Evolutionary conservation across 2,888 invertebrate species (phyloP).

Genomic region (Horisme vitalbata): DNA sequence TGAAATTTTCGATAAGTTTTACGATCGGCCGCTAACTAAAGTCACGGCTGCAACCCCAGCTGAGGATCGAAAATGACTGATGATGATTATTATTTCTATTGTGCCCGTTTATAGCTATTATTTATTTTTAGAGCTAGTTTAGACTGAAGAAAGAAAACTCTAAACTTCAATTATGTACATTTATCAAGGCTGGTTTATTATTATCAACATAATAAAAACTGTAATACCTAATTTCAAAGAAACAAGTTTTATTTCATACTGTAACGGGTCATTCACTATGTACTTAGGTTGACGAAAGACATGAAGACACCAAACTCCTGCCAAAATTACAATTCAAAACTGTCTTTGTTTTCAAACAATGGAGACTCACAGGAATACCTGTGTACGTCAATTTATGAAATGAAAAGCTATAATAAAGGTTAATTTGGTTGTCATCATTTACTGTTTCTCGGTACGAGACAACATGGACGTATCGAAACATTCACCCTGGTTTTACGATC

Average conservation of each 20-base stretch:
- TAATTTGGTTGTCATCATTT: conserved; percentile 65
- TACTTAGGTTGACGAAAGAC: not conserved
- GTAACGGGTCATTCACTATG: conserved; percentile 10
- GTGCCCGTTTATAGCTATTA: no score
- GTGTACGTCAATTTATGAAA: conserved; percentile 23
- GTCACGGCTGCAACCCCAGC: no score
- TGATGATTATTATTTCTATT: no score
- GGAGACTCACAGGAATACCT: conserved; percentile 22
- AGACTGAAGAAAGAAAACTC: no score
- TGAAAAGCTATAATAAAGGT: conserved; percentile 53
- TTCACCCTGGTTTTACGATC: conserved; percentile 68
- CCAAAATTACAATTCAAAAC: conserved; percentile 9
- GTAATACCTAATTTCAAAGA: not conserved
- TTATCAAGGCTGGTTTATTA: no score
- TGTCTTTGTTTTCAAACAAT: conserved; percentile 22
- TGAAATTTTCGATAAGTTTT: no score
- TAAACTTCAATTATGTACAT: no score
- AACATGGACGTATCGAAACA: conserved; percentile 64
- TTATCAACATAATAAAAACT: no score
- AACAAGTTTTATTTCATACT: conserved; percentile 3
- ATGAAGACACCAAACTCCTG: not conserved
- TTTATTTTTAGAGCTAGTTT: no score
- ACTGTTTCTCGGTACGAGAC: conserved; percentile 58
- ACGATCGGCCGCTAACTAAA: no score
- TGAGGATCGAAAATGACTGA: no score